Conservation (phyloP, 2,113 vertebrate species). For the Macrotus californicus region DNA sequence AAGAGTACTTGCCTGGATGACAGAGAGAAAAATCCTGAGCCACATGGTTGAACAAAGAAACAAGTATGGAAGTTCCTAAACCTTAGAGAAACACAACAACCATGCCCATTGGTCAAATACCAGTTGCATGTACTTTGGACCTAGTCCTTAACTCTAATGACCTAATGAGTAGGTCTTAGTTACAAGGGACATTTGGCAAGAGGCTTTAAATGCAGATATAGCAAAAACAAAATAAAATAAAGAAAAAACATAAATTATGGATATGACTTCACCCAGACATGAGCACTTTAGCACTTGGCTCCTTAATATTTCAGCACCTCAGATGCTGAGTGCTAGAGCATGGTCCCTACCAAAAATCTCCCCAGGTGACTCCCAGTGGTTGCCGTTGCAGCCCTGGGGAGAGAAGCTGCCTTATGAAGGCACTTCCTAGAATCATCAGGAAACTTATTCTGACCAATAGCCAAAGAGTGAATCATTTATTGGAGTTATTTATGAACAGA, state of each 20-base stretch:
- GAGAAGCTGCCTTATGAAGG: background rate
- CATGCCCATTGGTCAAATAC: background rate
- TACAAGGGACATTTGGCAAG: background rate
- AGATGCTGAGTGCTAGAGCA: rapidly evolving
- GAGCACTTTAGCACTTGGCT: background rate
- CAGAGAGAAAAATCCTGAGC: background rate
- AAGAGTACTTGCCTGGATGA: background rate
- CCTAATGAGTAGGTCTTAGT: background rate
- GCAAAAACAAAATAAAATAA: background rate
- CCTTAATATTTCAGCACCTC: background rate
- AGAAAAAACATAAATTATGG: background rate
- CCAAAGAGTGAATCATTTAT: background rate
- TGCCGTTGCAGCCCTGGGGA: background rate
- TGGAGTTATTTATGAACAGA: background rate
- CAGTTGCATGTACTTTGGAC: background rate
- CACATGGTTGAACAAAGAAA: background rate
- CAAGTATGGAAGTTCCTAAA: background rate
- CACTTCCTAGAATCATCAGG: background rate
- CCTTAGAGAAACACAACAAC: background rate
- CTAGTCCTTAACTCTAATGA: background rate
- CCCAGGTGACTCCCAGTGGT: background rate
- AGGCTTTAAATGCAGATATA: background rate
- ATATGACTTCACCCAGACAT: background rate
- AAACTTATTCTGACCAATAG: background rate
- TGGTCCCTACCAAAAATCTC: background rate